Conservation (phyloP, 2,888 invertebrate genomes). For the Sacculina carcini region DNA sequence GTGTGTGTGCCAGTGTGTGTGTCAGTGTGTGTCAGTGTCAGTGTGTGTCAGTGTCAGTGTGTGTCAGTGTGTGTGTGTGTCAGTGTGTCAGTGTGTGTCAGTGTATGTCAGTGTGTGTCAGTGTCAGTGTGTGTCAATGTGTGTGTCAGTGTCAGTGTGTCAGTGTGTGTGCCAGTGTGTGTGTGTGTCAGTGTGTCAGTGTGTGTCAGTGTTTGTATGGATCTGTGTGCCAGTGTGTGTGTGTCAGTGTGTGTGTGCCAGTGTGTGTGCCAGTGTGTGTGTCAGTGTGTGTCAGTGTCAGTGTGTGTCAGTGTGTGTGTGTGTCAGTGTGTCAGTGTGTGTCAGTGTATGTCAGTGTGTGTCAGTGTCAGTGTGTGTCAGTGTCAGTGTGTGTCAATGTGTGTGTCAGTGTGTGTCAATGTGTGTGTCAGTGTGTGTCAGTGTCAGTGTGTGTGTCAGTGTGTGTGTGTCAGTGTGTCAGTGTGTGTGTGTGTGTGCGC, state of each 20-base stretch:
- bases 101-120: background rate
- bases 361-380: background rate
- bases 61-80: background rate
- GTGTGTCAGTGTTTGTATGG: background rate
- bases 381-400: too few species aligned
- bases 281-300: too few species aligned
- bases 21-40: slow-evolving; percentile 14
- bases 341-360: background rate
- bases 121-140: background rate
- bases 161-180: background rate
- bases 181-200: background rate
- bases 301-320: too few species aligned
- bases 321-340: too few species aligned
- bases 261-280: too few species aligned
- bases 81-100: background rate
- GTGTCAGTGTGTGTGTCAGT: too few species aligned
- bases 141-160: background rate
- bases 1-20: background rate
- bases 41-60: slow-evolving; percentile 7
- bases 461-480: too few species aligned
- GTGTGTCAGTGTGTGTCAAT: too few species aligned
- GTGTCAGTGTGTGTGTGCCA: too few species aligned
- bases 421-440: too few species aligned
- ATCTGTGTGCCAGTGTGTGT: background rate
- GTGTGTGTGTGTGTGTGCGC: too few species aligned